A percentile compares a stretch with the other conserved stretches of the same genome.
phyloP scores from a whole-genome alignment of 2,888 invertebrate species.

The Julus scanicus region DNA sequence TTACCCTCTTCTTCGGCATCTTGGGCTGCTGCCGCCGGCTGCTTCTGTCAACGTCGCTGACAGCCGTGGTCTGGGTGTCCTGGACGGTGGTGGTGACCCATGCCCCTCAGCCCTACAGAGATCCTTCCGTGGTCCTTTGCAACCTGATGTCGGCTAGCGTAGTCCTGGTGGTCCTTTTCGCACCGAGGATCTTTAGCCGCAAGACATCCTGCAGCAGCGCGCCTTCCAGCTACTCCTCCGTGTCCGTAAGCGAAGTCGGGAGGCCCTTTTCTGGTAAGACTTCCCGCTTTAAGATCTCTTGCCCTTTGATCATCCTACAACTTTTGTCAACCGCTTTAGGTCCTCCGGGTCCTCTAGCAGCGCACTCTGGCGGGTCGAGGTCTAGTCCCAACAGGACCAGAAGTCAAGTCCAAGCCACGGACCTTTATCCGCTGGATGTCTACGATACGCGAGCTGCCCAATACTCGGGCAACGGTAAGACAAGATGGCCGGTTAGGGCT shows the following conservation, averaged over 20 bases:
- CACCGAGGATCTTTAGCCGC: slow-evolving; percentile 57
- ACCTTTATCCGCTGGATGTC: no score
- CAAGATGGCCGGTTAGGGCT: no score
- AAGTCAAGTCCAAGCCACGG: no score
- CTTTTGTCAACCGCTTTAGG: no score
- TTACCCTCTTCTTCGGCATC: slow-evolving; percentile 65
- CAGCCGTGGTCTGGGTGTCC: slow-evolving; percentile 65
- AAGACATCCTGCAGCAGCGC: not conserved
- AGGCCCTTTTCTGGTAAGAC: not conserved
- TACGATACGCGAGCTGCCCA: no score
- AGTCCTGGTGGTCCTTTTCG: slow-evolving; percentile 65
- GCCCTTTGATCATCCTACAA: no score
- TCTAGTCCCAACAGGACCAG: no score
- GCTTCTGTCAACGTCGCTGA: slow-evolving; percentile 64
- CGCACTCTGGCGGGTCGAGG: no score
- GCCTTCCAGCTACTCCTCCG: slow-evolving; percentile 13
- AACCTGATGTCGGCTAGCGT: slow-evolving; percentile 66
- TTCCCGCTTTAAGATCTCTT: no score
- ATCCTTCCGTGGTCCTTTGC: slow-evolving; percentile 66
- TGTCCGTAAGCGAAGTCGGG: not conserved
- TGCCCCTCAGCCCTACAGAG: slow-evolving; percentile 64
- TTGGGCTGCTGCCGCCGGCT: slow-evolving; percentile 67
- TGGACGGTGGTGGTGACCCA: slow-evolving; percentile 66
- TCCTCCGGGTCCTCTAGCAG: no score
- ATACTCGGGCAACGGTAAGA: no score